phyloP scores from a whole-genome alignment of 2,113 vertebrate genomes.

The Catharus minimus region DNA sequence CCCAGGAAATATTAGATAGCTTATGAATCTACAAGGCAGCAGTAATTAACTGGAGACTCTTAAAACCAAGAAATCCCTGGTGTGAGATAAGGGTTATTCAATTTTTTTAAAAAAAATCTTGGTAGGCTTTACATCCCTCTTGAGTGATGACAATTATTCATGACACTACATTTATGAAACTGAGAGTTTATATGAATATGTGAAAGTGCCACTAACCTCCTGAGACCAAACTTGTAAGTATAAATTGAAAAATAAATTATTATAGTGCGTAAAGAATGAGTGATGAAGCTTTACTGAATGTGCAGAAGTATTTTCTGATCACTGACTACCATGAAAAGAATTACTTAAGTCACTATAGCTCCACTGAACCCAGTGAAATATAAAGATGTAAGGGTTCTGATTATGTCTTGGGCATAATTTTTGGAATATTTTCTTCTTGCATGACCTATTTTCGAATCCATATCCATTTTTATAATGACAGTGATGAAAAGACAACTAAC shows the following conservation, averaged over 20 bases:
- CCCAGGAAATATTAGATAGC: constrained; percentile 1
- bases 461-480: constrained; percentile 7
- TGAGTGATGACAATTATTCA: background rate
- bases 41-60: constrained; percentile 57
- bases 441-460: constrained; percentile 13
- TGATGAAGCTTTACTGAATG: background rate
- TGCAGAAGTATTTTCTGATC: constrained; percentile 1
- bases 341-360: background rate
- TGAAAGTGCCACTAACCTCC: background rate
- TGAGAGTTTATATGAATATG: background rate
- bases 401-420: background rate
- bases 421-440: background rate
- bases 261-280: background rate
- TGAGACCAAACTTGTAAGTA: background rate
- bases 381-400: background rate
- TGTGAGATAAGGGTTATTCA: constrained; percentile 41
- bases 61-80: constrained; percentile 21
- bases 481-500: background rate
- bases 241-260: constrained; percentile 5
- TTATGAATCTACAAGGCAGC: constrained; percentile 25
- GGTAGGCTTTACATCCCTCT: background rate
- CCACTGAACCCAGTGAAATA: background rate
- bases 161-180: background rate
- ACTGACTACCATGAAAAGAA: background rate
- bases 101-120: background rate